phyloP scores from a whole-genome alignment of 2,888 invertebrate genomes.

The Hemaris fuciformis region DNA sequence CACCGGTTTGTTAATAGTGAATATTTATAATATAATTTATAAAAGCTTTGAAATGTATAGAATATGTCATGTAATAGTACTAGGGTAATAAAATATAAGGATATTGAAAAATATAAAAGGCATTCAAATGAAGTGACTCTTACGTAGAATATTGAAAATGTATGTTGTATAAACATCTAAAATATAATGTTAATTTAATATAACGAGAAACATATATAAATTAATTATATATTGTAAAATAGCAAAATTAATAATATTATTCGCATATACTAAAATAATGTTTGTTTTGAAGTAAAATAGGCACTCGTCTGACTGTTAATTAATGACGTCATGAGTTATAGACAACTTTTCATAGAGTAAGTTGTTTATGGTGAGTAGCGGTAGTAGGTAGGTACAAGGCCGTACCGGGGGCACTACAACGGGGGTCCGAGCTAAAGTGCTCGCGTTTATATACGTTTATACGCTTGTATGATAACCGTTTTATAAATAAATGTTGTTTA shows the following conservation, averaged over 20 bases:
- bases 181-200: background rate
- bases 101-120: background rate
- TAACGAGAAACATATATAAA: background rate
- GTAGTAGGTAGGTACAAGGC: background rate
- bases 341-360: background rate
- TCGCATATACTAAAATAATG: background rate
- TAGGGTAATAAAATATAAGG: background rate
- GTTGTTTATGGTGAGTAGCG: background rate
- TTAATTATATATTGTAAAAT: background rate
- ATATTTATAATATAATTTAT: background rate
- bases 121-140: background rate
- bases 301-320: too few relatives aligned
- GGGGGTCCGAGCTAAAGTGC: background rate
- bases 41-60: background rate
- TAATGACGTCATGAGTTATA: background rate
- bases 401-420: background rate
- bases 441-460: background rate
- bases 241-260: background rate
- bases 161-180: background rate
- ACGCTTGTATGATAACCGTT: background rate
- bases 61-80: background rate
- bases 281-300: background rate
- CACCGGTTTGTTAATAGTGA: background rate
- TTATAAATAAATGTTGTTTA: constrained; percentile 9
- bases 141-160: background rate